Percentiles rank a stretch among this genome's conserved stretches.
phyloP scores from a whole-genome alignment of 2,113 vertebrate species.

The Silurus meridionalis region DNA sequence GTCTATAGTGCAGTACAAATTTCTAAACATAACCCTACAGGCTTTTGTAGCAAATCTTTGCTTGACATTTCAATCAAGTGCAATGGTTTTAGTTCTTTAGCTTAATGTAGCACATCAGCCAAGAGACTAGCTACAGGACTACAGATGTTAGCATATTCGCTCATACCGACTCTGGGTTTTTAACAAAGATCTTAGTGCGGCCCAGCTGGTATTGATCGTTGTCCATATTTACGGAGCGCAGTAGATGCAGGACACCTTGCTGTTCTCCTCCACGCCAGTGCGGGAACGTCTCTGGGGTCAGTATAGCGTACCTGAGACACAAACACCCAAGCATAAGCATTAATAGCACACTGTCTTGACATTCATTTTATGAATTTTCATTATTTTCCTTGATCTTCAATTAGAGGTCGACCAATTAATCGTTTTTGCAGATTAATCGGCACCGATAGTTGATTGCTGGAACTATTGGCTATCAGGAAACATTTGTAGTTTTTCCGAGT shows the following conservation, averaged over 20 bases:
- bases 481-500: too few relatives aligned
- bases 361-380: too few relatives aligned
- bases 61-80: background rate
- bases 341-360: background rate
- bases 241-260: conserved; percentile 89
- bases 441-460: too few relatives aligned
- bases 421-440: too few relatives aligned
- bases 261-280: conserved; percentile 83
- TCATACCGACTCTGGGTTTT: conserved; percentile 92
- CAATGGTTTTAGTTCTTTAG: background rate
- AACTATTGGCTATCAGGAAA: too few relatives aligned
- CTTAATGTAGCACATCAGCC: too few relatives aligned
- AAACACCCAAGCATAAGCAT: background rate
- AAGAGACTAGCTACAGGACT: too few relatives aligned
- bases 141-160: too few relatives aligned
- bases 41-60: background rate
- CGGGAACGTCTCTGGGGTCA: conserved; percentile 90
- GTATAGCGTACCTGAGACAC: conserved; percentile 84
- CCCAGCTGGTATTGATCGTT: conserved; percentile 96
- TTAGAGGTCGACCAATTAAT: too few relatives aligned
- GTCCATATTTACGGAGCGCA: conserved; percentile 93
- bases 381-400: too few relatives aligned
- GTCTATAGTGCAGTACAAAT: background rate
- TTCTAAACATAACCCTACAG: background rate
- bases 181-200: conserved; percentile 87